Evolutionary conservation across 2,888 invertebrate species (phyloP).

Genomic region (Andrena camellia): DNA sequence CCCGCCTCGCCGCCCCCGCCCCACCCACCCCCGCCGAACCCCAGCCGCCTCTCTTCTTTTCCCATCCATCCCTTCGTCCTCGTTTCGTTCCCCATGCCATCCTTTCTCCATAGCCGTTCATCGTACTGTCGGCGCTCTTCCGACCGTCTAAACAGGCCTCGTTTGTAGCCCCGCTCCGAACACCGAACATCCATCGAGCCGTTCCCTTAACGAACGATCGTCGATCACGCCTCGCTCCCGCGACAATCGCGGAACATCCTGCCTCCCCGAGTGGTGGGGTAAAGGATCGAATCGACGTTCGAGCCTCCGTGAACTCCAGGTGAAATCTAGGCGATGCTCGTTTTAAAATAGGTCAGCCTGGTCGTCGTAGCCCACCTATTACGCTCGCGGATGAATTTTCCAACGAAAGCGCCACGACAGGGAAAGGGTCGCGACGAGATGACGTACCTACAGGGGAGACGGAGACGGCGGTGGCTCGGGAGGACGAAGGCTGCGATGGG

Average conservation of each 20-base stretch:
- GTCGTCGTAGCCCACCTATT: background rate
- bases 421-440: background rate
- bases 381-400: background rate
- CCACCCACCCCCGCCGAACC: constrained; percentile 42
- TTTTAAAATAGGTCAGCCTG: background rate
- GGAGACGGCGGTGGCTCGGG: constrained; percentile 45
- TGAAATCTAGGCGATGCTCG: too few species aligned
- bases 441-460: background rate
- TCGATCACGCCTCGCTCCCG: constrained; percentile 38
- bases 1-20: constrained; percentile 41
- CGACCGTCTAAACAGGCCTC: constrained; percentile 68
- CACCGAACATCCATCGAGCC: constrained; percentile 39
- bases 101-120: constrained; percentile 56
- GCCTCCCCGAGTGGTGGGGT: background rate
- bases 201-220: constrained; percentile 51
- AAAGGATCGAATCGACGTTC: background rate
- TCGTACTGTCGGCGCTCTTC: constrained; percentile 70
- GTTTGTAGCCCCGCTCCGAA: constrained; percentile 59
- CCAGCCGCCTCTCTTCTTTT: constrained; percentile 49
- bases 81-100: constrained; percentile 49
- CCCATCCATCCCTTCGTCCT: constrained; percentile 39
- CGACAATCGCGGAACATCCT: background rate
- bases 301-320: background rate
- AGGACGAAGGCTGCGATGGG: constrained; percentile 74
- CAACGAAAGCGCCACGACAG: background rate